Conservation (phyloP, 2,888 invertebrate species). For the Thera britannica region DNA sequence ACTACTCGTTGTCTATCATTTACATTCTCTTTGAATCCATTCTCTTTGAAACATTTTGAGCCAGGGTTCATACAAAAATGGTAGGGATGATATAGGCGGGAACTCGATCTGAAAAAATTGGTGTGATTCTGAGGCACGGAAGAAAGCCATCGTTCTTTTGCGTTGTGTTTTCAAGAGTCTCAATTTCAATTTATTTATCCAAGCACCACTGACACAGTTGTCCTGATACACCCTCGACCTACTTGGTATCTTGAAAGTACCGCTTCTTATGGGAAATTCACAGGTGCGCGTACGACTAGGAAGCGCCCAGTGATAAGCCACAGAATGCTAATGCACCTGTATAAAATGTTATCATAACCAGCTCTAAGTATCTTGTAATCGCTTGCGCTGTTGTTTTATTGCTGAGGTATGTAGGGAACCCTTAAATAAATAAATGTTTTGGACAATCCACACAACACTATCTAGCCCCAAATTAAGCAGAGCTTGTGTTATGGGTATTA, state of each 20-base stretch:
- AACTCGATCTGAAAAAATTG: too few relatives aligned
- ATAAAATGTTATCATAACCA: slow-evolving; percentile 71
- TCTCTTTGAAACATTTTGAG: too few relatives aligned
- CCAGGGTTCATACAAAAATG: too few relatives aligned
- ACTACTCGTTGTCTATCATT: too few relatives aligned
- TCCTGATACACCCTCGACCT: slow-evolving; percentile 2
- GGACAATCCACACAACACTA: too few relatives aligned
- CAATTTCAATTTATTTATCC: too few relatives aligned
- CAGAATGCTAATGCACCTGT: slow-evolving; percentile 70
- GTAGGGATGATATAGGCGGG: too few relatives aligned
- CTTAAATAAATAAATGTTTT: slow-evolving; percentile 21
- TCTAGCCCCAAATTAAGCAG: too few relatives aligned
- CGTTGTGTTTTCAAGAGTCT: too few relatives aligned
- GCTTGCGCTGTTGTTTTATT: slow-evolving; percentile 17
- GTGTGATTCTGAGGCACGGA: too few relatives aligned
- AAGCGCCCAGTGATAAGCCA: slow-evolving; percentile 63
- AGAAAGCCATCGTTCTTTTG: too few relatives aligned
- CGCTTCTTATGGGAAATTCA: slow-evolving; percentile 44
- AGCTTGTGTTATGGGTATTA: background rate
- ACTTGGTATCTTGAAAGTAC: slow-evolving; percentile 28
- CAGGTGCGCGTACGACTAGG: slow-evolving; percentile 56
- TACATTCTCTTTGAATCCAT: too few relatives aligned
- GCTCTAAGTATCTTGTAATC: slow-evolving; percentile 52
- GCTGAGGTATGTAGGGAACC: slow-evolving; percentile 4
- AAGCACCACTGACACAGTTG: background rate